Conservation (phyloP, 1,140 invertebrate genomes). For the Artemia franciscana region DNA sequence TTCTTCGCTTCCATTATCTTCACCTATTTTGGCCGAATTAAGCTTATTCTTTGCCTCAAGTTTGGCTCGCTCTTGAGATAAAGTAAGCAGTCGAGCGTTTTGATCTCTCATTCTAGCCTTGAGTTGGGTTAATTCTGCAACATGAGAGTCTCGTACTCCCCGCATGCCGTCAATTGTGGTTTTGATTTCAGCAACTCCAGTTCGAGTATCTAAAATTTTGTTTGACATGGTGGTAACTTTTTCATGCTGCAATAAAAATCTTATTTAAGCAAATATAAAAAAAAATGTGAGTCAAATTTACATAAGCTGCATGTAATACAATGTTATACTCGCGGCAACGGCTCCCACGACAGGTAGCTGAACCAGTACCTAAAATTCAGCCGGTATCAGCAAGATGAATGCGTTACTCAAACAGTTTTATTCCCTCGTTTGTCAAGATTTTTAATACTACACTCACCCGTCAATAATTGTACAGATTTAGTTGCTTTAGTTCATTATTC, state of each 20-base stretch:
- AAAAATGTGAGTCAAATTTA: too few relatives aligned
- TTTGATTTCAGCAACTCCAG: conserved; percentile 74
- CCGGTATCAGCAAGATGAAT: too few relatives aligned
- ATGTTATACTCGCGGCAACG: too few relatives aligned
- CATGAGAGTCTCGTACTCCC: conserved; percentile 57
- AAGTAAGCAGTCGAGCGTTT: conserved; percentile 40
- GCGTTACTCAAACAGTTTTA: too few relatives aligned
- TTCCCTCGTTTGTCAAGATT: too few relatives aligned
- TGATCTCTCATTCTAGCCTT: conserved; percentile 64
- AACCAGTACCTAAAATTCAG: too few relatives aligned
- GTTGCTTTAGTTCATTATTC: too few relatives aligned
- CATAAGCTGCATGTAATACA: too few relatives aligned
- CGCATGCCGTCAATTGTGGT: conserved; percentile 90
- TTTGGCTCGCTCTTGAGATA: conserved; percentile 60
- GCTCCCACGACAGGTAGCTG: too few relatives aligned
- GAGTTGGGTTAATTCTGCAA: conserved; percentile 64
- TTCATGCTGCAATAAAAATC: conserved; percentile 31
- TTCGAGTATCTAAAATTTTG: conserved; percentile 65
- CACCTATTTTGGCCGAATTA: conserved; percentile 23
- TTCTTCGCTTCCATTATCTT: conserved; percentile 17
- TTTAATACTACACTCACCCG: too few relatives aligned
- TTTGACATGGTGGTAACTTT: conserved; percentile 63
- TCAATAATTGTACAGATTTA: too few relatives aligned
- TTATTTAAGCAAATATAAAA: too few relatives aligned
- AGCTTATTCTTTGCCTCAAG: conserved; percentile 47